Evolutionary conservation across 2,113 vertebrate genomes (phyloP), one percentile per base, ranked within the genome.

Genomic region (Poeciliopsis occidentalis): DNA sequence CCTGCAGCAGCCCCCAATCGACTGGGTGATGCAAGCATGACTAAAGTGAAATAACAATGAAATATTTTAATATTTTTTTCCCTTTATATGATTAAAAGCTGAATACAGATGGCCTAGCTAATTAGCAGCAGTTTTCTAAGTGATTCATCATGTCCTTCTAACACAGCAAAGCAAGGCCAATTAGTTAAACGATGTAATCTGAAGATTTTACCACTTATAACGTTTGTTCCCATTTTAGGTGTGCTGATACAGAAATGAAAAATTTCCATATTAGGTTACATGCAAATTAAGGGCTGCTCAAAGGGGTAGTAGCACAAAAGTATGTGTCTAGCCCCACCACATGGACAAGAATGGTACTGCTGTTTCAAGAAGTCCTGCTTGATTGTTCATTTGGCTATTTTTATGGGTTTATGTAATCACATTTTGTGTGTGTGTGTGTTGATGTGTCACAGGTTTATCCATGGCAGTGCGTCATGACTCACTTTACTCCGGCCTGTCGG

Each of bases 401-500:
- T 44, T 44, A 73, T 34, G 32, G 1, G 1, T 67, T 27, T 70
- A 12, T 71, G 8, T 54, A 19, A 54, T 65, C 3, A 7, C 13
- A 1, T 7, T 12, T 22, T 22, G 34, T 34, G 32, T 41, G 31
- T 22, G 19, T 70, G 22, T 81, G 19, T 76, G 15, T n/a, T 57
- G 3, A n/a, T 82, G 24, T 71, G 29, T 71, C 63, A 1, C 81
- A 94, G 94, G 93, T 76, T 83, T 95, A n/a, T 94, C 93, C 3
- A 1, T 94, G 87, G 88, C 91, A 0, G 93, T 94, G 64, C 75
- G 63, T 67, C 91, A 86, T 54, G 71, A 44, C 0, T 85, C 11
- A 7, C 83, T 95, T 44, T 95, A 95, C 76, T 84, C 91, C 0
- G 94, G 94, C 6, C 80, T 94, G 30, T 86, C 87, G 0, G 89